Conservation (phyloP, 2,113 vertebrate species). For the Beaufortia kweichowensis region DNA sequence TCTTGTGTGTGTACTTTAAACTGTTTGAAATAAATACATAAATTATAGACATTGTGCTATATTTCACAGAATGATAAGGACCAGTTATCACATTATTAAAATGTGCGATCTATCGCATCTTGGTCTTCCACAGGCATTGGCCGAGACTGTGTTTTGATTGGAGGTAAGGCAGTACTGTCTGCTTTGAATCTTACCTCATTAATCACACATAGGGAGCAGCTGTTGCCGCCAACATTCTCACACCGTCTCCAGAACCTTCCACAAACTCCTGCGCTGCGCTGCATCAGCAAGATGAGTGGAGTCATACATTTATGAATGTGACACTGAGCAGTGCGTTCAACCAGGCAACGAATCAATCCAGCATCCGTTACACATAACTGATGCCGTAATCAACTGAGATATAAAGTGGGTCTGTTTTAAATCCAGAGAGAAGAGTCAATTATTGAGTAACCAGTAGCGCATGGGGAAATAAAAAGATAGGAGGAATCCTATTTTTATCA, state of each 20-base stretch:
- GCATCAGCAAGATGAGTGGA: conserved; percentile 41
- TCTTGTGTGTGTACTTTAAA: background rate
- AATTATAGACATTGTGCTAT: too few relatives aligned
- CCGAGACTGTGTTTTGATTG: conserved; percentile 14
- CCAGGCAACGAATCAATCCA: background rate
- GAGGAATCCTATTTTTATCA: too few relatives aligned
- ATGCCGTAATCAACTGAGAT: conserved; percentile 5
- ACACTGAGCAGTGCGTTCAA: conserved; percentile 30
- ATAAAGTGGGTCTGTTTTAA: background rate
- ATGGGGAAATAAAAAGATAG: too few relatives aligned
- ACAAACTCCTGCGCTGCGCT: conserved; percentile 31
- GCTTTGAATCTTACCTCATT: conserved; percentile 51
- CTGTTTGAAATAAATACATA: background rate
- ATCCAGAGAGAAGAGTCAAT: background rate
- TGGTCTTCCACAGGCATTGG: background rate
- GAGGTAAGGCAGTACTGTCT: conserved; percentile 32
- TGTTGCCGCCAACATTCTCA: conserved; percentile 58
- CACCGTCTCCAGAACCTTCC: conserved; percentile 7
- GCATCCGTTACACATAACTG: conserved; percentile 2
- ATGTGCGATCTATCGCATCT: too few relatives aligned
- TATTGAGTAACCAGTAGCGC: background rate
- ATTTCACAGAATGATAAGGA: too few relatives aligned
- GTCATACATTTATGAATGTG: conserved; percentile 23
- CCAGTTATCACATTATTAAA: too few relatives aligned
- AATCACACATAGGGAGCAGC: conserved; percentile 64